phyloP scores from a whole-genome alignment of 2,797 vertebrate genomes.

The Parotocinclus haroldoi region DNA sequence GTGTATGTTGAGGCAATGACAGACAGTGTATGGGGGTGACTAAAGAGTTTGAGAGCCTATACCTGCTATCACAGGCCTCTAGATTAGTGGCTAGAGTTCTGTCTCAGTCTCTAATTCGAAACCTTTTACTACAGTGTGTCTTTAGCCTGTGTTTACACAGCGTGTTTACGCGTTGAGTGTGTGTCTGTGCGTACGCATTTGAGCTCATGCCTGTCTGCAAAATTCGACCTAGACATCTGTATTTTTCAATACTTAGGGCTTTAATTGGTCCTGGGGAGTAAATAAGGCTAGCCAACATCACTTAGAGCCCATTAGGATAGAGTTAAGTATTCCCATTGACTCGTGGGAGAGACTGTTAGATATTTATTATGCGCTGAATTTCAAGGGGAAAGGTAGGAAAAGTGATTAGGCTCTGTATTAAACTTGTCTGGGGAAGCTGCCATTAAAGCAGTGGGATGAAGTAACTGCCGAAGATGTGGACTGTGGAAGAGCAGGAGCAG shows the following conservation, averaged over 20 bases:
- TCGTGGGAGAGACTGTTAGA: conserved; percentile 25
- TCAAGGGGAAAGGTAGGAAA: conserved; percentile 26
- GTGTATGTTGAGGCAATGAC: conserved; percentile 45
- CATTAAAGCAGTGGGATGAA: conserved; percentile 31
- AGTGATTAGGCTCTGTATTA: conserved; percentile 43
- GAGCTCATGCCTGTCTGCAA: conserved; percentile 31
- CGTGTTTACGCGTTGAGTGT: conserved; percentile 35
- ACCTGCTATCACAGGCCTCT: conserved; percentile 45
- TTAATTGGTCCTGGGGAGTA: conserved; percentile 26
- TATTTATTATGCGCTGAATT: conserved; percentile 38
- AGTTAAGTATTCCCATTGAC: conserved; percentile 22
- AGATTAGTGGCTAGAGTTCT: conserved; percentile 49
- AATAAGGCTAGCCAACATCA: conserved; percentile 26
- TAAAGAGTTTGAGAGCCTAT: conserved; percentile 37
- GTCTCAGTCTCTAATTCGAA: conserved; percentile 49
- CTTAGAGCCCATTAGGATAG: conserved; percentile 23
- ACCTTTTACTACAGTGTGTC: conserved; percentile 45
- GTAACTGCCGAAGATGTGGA: conserved; percentile 22
- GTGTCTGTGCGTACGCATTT: conserved; percentile 22
- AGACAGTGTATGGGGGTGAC: conserved; percentile 43
- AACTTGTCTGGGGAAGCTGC: conserved; percentile 37
- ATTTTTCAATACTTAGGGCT: conserved; percentile 23
- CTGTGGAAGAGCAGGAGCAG: conserved; percentile 25
- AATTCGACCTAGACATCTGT: conserved; percentile 13
- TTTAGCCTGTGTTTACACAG: conserved; percentile 53